phyloP scores from a whole-genome alignment of 2,888 invertebrate genomes.

The Lithophane leautieri region DNA sequence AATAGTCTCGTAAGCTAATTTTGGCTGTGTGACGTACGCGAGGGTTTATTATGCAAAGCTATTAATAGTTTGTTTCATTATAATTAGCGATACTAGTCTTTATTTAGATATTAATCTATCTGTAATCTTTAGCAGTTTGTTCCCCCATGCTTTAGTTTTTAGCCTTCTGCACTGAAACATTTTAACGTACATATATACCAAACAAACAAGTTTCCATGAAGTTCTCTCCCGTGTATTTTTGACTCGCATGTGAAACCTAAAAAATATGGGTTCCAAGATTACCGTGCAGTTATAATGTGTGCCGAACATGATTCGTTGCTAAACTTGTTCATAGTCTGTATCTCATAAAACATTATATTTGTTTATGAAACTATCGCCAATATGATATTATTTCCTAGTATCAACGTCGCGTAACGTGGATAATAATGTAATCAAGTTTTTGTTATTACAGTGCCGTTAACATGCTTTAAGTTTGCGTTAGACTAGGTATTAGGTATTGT shows the following conservation, averaged over 20 bases:
- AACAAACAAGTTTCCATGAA: constrained; percentile 1
- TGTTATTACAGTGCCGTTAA: constrained; percentile 21
- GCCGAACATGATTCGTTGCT: constrained; percentile 31
- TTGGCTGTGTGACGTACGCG: constrained; percentile 1
- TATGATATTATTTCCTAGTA: constrained; percentile 8
- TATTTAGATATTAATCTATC: constrained; percentile 4
- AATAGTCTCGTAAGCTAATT: constrained; percentile 21
- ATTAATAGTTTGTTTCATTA: constrained; percentile 12
- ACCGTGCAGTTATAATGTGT: constrained; percentile 18
- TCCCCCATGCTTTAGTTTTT: background rate
- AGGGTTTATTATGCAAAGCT: constrained; percentile 18
- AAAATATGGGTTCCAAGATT: constrained; percentile 17
- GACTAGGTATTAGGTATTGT: background rate
- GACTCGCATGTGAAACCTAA: constrained; percentile 15
- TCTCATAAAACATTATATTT: constrained; percentile 35
- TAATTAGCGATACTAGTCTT: constrained; percentile 6
- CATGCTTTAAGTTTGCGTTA: constrained; percentile 3
- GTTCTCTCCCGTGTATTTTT: background rate
- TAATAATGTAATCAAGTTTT: constrained; percentile 40
- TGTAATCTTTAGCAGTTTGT: background rate
- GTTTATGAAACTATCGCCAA: constrained; percentile 30
- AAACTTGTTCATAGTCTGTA: constrained; percentile 40
- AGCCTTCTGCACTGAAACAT: background rate
- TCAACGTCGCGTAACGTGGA: constrained; percentile 5
- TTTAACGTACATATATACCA: background rate